Percentiles rank a stretch among this genome's conserved stretches.
Evolutionary conservation across 1,140 invertebrate genomes (phyloP).

Genomic region (Drosophila paulistorum): DNA sequence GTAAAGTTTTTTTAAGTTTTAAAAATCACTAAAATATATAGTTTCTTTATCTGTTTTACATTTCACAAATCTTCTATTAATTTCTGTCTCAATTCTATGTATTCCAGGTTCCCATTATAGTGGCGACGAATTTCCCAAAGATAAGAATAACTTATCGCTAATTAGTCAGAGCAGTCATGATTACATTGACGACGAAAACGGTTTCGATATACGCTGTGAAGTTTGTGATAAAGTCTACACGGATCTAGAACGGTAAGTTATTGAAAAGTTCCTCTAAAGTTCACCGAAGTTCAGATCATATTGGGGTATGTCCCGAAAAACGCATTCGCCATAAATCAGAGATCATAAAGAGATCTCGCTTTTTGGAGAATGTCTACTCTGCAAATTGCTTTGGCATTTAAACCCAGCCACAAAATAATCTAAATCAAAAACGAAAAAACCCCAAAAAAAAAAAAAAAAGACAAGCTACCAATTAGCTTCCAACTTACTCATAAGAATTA

Average conservation of each 20-base stretch:
- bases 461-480: slow-evolving; percentile 76
- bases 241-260: slow-evolving; percentile 89
- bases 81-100: not conserved
- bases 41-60: too few species aligned
- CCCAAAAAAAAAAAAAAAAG: slow-evolving; percentile 33
- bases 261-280: too few species aligned
- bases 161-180: slow-evolving; percentile 81
- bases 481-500: slow-evolving; percentile 78
- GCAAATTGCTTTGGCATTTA: slow-evolving; percentile 76
- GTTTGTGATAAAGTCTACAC: slow-evolving; percentile 88
- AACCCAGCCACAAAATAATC: slow-evolving; percentile 47
- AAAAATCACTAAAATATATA: too few species aligned
- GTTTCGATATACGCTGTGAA: slow-evolving; percentile 86
- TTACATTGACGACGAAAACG: slow-evolving; percentile 86
- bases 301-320: not conserved
- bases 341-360: slow-evolving; percentile 6
- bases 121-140: slow-evolving; percentile 84
- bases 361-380: slow-evolving; percentile 40
- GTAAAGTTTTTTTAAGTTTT: too few species aligned
- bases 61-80: too few species aligned
- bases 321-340: slow-evolving; percentile 23
- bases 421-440: slow-evolving; percentile 58
- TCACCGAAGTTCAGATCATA: not conserved
- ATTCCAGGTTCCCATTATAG: slow-evolving; percentile 87
- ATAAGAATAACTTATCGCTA: slow-evolving; percentile 55